Conservation (phyloP, 2,888 invertebrate genomes). For the Aphodius sticticus region DNA sequence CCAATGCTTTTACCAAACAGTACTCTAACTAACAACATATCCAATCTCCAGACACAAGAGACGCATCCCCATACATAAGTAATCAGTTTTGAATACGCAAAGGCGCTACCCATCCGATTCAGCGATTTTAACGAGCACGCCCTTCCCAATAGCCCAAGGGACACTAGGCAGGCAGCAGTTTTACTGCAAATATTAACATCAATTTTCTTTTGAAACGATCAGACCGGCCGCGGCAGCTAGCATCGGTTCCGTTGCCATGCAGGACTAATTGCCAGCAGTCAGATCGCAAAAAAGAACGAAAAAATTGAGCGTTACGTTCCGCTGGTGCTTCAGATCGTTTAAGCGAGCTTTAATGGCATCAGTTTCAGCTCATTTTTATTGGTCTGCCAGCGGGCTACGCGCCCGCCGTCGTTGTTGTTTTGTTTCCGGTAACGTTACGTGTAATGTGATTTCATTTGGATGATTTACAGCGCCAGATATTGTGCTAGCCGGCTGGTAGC, state of each 20-base stretch:
- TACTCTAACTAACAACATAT: not conserved
- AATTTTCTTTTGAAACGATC: slow-evolving; percentile 22
- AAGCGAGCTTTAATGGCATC: slow-evolving; percentile 22
- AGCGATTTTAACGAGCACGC: slow-evolving; percentile 16
- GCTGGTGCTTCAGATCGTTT: slow-evolving; percentile 5
- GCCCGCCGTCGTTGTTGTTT: slow-evolving; percentile 15
- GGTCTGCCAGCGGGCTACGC: not conserved
- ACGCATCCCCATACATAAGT: not conserved
- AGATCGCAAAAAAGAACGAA: not conserved
- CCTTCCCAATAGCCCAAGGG: slow-evolving; percentile 8
- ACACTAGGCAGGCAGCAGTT: not conserved
- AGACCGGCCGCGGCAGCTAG: not conserved
- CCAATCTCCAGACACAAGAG: not conserved
- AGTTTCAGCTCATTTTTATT: slow-evolving; percentile 24
- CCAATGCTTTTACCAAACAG: not conserved
- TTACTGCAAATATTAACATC: slow-evolving; percentile 22
- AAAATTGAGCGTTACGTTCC: not conserved
- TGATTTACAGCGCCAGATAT: slow-evolving; percentile 37
- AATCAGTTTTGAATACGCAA: not conserved
- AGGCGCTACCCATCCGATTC: not conserved
- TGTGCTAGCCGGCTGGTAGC: slow-evolving; percentile 11
- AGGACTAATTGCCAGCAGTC: slow-evolving; percentile 15
- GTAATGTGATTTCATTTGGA: slow-evolving; percentile 42
- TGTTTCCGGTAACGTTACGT: slow-evolving; percentile 16
- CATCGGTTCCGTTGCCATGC: not conserved